Evolutionary conservation across 2,888 invertebrate genomes (phyloP).

Genomic region (Phalera bucephala): DNA sequence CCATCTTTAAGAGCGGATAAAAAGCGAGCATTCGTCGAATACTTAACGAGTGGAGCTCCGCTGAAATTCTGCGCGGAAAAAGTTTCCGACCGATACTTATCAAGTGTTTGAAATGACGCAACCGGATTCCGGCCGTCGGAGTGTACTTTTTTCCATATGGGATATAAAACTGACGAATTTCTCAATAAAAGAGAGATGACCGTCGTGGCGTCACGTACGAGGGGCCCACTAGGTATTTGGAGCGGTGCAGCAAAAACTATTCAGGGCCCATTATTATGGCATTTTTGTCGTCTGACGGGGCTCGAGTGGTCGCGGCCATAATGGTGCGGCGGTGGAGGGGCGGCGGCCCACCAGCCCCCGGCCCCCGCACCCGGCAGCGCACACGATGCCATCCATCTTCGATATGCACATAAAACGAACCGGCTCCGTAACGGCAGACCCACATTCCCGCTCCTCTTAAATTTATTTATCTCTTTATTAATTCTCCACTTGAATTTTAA

Average conservation of each 20-base stretch:
- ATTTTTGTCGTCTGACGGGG: constrained; percentile 83
- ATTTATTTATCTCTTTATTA: constrained; percentile 83
- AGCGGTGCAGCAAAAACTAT: constrained; percentile 81
- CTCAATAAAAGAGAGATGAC: constrained; percentile 82
- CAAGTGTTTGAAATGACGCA: constrained; percentile 84
- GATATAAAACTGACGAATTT: constrained; percentile 82
- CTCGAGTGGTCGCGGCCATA: constrained; percentile 78
- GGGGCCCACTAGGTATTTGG: constrained; percentile 74
- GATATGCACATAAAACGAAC: constrained; percentile 81
- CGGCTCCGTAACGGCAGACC: constrained; percentile 79
- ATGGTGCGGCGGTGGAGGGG: constrained; percentile 54
- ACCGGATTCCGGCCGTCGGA: constrained; percentile 73
- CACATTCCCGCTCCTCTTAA: constrained; percentile 79
- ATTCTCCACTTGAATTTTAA: constrained; percentile 77
- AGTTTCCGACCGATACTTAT: constrained; percentile 74
- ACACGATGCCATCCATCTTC: constrained; percentile 77
- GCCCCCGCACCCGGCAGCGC: constrained; percentile 46
- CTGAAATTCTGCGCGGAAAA: constrained; percentile 74
- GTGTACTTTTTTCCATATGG: constrained; percentile 63
- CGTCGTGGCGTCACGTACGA: constrained; percentile 76
- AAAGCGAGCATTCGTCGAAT: constrained; percentile 73
- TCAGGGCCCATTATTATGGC: constrained; percentile 82
- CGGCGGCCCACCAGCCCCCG: constrained; percentile 35
- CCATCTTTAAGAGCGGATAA: constrained; percentile 61
- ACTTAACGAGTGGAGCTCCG: constrained; percentile 69